phyloP scores from a whole-genome alignment of 2,888 invertebrate species.

The Ethmia dodecea region DNA sequence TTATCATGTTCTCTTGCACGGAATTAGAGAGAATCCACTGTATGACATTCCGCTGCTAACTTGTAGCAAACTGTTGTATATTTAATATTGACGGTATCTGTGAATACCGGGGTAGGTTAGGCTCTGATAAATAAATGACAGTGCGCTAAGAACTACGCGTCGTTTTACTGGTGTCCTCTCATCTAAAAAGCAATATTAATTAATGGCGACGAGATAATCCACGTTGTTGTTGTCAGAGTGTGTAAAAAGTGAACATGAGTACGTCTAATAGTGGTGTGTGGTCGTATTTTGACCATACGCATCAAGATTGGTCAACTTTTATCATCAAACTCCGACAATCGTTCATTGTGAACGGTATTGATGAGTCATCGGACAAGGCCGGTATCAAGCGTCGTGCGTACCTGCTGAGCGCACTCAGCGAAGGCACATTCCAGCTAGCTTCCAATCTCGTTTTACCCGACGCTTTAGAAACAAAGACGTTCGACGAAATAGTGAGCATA shows the following conservation, averaged over 20 bases:
- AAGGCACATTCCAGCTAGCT: conserved; percentile 8
- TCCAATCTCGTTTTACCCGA: conserved; percentile 6
- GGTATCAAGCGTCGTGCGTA: not conserved
- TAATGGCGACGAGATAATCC: no score
- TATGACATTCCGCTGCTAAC: no score
- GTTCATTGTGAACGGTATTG: not conserved
- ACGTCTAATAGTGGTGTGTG: not conserved
- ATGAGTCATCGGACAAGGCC: not conserved
- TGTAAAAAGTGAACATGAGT: not conserved
- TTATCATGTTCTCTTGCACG: no score
- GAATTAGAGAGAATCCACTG: no score
- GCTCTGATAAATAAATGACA: no score
- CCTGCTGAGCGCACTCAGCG: conserved; percentile 11
- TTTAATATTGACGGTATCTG: no score
- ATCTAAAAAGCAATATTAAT: no score
- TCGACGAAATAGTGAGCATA: not conserved
- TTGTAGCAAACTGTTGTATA: no score
- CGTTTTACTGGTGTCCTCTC: no score
- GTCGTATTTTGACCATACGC: not conserved
- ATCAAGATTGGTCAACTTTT: not conserved
- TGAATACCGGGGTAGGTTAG: no score
- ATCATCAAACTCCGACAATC: not conserved
- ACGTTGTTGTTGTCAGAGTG: no score
- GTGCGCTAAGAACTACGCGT: no score
- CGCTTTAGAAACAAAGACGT: conserved; percentile 1